Evolutionary conservation across 2,888 invertebrate species (phyloP).

Genomic region (Morpho achilles): DNA sequence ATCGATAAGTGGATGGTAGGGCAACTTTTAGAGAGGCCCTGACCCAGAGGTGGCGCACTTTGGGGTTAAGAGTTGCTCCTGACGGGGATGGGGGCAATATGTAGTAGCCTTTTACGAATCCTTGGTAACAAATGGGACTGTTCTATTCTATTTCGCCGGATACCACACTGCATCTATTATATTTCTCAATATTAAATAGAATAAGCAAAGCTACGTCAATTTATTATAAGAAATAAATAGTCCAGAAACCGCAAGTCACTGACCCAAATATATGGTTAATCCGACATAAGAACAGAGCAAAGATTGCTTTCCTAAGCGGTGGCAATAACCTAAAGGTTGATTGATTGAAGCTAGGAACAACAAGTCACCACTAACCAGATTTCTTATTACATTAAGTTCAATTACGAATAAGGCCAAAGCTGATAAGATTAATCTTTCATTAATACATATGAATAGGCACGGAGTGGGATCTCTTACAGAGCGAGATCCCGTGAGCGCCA

Average conservation of each 20-base stretch:
- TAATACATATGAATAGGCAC: background rate
- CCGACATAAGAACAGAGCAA: conserved; percentile 5
- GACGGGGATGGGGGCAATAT: no score
- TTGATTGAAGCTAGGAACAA: conserved; percentile 13
- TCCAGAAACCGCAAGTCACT: conserved; percentile 14
- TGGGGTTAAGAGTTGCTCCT: no score
- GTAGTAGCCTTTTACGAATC: no score
- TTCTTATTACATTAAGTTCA: conserved; percentile 15
- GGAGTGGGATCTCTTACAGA: no score
- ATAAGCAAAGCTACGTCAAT: background rate
- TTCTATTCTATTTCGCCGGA: no score
- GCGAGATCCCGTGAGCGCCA: no score
- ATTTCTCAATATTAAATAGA: no score
- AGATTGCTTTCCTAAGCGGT: conserved; percentile 12
- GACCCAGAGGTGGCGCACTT: no score
- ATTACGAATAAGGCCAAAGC: conserved; percentile 5
- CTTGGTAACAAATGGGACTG: no score
- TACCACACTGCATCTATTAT: no score
- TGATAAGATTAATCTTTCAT: conserved; percentile 8
- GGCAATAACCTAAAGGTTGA: conserved; percentile 14
- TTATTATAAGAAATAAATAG: conserved; percentile 3
- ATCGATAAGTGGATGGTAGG: no score
- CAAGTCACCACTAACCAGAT: conserved; percentile 13
- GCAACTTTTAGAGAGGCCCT: no score
- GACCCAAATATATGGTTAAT: conserved; percentile 10